phyloP scores from a whole-genome alignment of 2,113 vertebrate species.

The Macrotis lagotis region DNA sequence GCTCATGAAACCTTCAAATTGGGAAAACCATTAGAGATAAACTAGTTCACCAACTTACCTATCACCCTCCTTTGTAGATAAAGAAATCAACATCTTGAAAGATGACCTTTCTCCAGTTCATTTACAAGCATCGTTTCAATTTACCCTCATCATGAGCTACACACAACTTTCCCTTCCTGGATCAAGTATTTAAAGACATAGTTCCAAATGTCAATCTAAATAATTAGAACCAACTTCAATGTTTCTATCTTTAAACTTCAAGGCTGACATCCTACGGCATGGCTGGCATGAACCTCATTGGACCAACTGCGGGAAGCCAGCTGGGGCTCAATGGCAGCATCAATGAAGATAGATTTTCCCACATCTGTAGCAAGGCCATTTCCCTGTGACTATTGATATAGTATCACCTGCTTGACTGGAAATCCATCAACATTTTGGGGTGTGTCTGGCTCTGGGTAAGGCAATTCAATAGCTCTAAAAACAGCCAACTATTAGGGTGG shows the following conservation, averaged over 20 bases:
- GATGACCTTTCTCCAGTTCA: neutral
- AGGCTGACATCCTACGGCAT: neutral
- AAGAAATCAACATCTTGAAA: neutral
- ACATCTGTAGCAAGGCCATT: neutral
- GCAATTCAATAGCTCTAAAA: slow-evolving; percentile 11
- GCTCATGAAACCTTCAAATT: neutral
- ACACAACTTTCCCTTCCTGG: neutral
- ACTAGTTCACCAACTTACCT: neutral
- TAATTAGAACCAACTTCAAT: neutral
- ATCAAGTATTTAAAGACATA: neutral
- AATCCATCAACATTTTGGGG: neutral
- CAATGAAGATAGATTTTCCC: neutral
- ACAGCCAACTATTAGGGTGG: neutral
- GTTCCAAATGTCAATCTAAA: neutral
- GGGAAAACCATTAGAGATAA: neutral
- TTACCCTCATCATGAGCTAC: neutral
- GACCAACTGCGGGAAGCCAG: neutral
- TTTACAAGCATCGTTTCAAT: neutral
- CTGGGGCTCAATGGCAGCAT: neutral
- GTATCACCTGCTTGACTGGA: neutral
- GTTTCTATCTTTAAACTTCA: neutral
- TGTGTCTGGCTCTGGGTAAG: neutral
- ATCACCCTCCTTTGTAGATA: neutral
- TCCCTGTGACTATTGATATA: slow-evolving; percentile 1
- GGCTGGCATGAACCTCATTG: neutral